Evolutionary conservation across 2,113 vertebrate genomes (phyloP).

Genomic region (Hiodon alosoides): DNA sequence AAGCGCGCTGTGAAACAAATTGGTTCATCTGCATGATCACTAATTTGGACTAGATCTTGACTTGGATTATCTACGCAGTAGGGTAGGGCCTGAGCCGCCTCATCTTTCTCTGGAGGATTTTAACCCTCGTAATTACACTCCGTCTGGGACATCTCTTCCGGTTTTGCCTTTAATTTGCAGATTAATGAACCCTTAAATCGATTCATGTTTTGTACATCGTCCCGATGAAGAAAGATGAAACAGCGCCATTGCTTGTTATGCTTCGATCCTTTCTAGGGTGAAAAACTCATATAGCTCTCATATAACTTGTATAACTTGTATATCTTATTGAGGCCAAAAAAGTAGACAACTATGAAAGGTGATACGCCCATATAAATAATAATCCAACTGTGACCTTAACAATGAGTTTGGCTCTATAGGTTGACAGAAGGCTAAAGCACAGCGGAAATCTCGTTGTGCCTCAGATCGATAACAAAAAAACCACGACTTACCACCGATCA

Average conservation of each 20-base stretch:
- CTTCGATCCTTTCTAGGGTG: too few relatives aligned
- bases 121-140: neutral
- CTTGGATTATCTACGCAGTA: too few relatives aligned
- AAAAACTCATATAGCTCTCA: too few relatives aligned
- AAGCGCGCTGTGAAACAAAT: too few relatives aligned
- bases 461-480: conserved; percentile 2
- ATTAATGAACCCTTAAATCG: neutral
- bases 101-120: neutral
- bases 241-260: too few relatives aligned
- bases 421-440: neutral
- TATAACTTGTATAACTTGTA: neutral
- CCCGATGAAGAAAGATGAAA: too few relatives aligned
- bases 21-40: too few relatives aligned
- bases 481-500: neutral
- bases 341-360: too few relatives aligned
- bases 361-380: too few relatives aligned
- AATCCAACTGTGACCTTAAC: neutral
- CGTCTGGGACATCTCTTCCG: neutral
- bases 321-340: neutral
- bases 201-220: neutral
- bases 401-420: neutral
- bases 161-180: neutral
- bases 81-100: neutral
- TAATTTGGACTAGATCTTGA: too few relatives aligned
- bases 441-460: neutral